phyloP scores from a whole-genome alignment of 2,113 vertebrate species.

The Papio anubis region DNA sequence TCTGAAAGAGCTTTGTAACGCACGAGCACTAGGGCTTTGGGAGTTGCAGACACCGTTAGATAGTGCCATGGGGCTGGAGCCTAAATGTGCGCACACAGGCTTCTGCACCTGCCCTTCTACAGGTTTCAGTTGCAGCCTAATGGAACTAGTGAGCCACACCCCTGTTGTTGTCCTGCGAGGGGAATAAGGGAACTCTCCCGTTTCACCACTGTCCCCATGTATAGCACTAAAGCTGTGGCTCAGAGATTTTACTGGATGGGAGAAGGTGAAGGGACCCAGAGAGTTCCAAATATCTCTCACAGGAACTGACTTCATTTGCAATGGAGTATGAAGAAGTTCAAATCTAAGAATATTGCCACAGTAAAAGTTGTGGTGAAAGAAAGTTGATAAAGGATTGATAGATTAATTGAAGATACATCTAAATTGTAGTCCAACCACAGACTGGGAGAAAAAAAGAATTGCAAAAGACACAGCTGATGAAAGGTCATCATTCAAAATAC shows the following conservation, averaged over 20 bases:
- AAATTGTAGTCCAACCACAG: not conserved
- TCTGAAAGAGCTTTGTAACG: no score
- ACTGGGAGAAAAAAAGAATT: not conserved
- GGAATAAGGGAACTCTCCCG: no score
- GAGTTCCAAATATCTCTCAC: not conserved
- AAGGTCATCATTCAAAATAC: not conserved
- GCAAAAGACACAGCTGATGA: not conserved
- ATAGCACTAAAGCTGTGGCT: not conserved
- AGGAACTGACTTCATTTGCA: not conserved
- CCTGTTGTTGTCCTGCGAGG: no score
- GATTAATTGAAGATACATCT: not conserved
- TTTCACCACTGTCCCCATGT: not conserved
- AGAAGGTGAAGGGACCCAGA: not conserved
- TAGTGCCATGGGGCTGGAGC: no score
- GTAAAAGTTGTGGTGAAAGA: not conserved
- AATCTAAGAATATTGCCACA: not conserved
- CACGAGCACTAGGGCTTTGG: no score
- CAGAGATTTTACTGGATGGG: not conserved
- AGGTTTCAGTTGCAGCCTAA: no score
- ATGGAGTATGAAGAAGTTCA: not conserved
- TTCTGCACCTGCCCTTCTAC: no score
- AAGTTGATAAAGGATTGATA: not conserved
- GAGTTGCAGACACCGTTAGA: no score
- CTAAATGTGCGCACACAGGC: no score
- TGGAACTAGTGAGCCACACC: no score